phyloP scores from a whole-genome alignment of 2,888 invertebrate genomes.

The Resseliella maxima region DNA sequence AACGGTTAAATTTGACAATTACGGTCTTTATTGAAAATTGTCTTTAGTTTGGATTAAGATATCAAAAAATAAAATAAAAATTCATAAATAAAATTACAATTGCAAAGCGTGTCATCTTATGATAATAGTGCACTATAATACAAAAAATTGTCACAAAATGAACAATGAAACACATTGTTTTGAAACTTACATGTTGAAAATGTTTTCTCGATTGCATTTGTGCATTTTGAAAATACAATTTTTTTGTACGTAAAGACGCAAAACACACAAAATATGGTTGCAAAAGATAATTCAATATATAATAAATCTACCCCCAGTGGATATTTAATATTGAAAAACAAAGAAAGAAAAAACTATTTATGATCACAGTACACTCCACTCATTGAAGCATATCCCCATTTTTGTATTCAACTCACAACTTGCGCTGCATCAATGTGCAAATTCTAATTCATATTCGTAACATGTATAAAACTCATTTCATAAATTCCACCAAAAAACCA shows the following conservation, averaged over 20 bases:
- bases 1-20: too few species aligned
- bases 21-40: too few species aligned
- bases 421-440: too few species aligned
- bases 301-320: slow-evolving; percentile 54
- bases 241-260: slow-evolving; percentile 26
- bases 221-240: slow-evolving; percentile 12
- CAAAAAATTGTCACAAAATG: background rate
- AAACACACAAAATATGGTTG: slow-evolving; percentile 36
- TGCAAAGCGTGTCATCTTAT: background rate
- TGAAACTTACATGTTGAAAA: too few species aligned
- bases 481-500: background rate
- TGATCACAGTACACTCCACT: too few species aligned
- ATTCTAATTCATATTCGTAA: background rate
- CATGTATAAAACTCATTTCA: slow-evolving; percentile 46
- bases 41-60: too few species aligned
- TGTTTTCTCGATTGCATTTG: background rate
- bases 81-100: too few species aligned
- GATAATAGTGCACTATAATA: background rate
- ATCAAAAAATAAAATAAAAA: too few species aligned
- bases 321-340: slow-evolving; percentile 15
- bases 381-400: too few species aligned
- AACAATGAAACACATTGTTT: too few species aligned
- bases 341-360: background rate
- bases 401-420: background rate
- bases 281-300: slow-evolving; percentile 49